These are phyloP conservation scores for Heterotilapia buettikoferi DNA, from an alignment of 2,113 vertebrate genomes.

Conservation along the genomic window DNA sequence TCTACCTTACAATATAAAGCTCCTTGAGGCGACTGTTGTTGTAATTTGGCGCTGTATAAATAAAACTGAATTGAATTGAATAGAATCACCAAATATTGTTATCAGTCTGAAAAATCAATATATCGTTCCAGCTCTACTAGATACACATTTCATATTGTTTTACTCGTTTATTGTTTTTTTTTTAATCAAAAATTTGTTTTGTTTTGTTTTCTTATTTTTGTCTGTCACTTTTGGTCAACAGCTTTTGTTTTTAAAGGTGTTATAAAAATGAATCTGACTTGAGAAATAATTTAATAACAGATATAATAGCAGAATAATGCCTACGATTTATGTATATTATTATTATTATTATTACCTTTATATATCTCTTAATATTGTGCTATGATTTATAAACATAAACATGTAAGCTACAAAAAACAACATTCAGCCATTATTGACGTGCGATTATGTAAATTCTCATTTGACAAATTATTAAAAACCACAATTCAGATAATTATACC, in stretches of 20 bases:
- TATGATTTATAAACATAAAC: neutral
- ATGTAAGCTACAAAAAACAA: neutral
- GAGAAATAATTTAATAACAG: neutral
- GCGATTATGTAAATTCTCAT: neutral
- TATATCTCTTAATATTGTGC: neutral
- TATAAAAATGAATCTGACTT: neutral
- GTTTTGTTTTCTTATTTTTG: neutral
- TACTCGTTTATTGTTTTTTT: neutral
- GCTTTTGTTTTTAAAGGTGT: neutral
- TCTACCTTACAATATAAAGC: neutral
- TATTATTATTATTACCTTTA: neutral
- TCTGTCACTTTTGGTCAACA: neutral
- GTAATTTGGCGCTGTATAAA: neutral
- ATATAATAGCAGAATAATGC: neutral
- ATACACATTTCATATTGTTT: neutral
- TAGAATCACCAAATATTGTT: neutral
- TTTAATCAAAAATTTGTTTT: accelerated
- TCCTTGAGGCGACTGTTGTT: neutral
- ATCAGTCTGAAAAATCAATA: neutral
- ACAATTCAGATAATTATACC: neutral
- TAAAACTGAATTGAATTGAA: neutral
- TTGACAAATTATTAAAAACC: neutral
- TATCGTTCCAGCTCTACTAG: neutral
- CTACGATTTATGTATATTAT: neutral
- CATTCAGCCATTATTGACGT: neutral